A percentile compares a stretch with the other conserved stretches of the same genome.
phyloP scores from a whole-genome alignment of 2,888 invertebrate genomes.

The Chloroclysta siterata region DNA sequence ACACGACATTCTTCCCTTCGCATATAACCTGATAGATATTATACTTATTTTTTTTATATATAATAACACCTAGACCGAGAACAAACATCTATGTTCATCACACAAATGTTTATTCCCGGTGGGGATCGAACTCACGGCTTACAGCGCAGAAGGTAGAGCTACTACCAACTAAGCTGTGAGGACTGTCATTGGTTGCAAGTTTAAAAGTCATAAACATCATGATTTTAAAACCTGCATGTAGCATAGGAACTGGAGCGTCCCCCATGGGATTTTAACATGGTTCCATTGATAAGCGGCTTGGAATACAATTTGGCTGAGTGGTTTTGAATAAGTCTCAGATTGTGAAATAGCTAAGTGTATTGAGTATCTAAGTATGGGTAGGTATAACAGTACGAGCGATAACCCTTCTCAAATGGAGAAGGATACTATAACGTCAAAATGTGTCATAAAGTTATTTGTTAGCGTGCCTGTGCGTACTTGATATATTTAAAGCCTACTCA shows the following conservation, averaged over 20 bases:
- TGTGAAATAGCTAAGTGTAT: neutral
- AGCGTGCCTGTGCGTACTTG: neutral
- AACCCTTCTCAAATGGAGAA: neutral
- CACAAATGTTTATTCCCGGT: no score
- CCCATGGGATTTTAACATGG: neutral
- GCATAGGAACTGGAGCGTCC: neutral
- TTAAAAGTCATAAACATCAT: neutral
- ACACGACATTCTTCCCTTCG: no score
- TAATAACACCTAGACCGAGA: no score
- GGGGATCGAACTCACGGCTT: no score
- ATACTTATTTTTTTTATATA: no score
- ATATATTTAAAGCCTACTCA: no score
- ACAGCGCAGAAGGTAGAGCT: no score
- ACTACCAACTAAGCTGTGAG: no score
- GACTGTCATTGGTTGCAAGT: neutral
- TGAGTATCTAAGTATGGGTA: neutral
- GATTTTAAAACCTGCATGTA: neutral
- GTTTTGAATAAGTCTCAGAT: slow-evolving; percentile 1
- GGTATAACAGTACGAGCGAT: neutral
- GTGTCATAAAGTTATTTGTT: neutral
- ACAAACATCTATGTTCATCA: no score
- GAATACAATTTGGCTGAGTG: slow-evolving; percentile 5
- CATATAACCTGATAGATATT: no score
- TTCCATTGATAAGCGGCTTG: slow-evolving; percentile 3
- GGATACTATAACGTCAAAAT: neutral